These are phyloP conservation scores for Epinotia demarniana DNA, from an alignment of 2,888 invertebrate genomes.

Conservation along the genomic window DNA sequence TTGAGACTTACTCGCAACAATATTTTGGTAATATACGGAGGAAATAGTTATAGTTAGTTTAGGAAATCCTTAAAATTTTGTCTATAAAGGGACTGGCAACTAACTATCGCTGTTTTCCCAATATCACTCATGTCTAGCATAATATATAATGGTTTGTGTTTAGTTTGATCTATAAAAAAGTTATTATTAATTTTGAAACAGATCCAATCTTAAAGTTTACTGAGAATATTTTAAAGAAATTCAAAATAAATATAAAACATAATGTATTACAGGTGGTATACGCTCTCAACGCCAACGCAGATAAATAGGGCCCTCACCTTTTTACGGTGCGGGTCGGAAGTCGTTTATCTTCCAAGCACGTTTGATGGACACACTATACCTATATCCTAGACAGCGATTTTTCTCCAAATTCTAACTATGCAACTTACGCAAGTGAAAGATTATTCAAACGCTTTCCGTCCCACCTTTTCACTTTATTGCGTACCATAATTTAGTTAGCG, in stretches of 20 bases:
- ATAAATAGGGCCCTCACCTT: neutral
- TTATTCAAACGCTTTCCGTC: neutral
- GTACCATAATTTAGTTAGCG: constrained; percentile 12
- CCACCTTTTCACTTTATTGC: constrained; percentile 8
- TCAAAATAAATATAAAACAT: neutral
- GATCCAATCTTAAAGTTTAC: too few relatives aligned
- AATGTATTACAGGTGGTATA: neutral
- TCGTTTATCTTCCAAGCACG: constrained; percentile 5
- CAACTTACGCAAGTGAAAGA: neutral
- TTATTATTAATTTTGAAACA: too few relatives aligned
- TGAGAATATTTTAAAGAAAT: neutral
- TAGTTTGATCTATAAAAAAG: neutral
- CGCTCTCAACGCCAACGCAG: neutral
- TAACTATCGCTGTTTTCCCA: too few relatives aligned
- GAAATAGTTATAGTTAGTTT: too few relatives aligned
- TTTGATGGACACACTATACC: constrained; percentile 9
- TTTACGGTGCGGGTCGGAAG: constrained; percentile 12
- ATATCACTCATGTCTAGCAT: too few relatives aligned
- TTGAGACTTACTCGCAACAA: too few relatives aligned
- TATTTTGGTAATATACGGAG: too few relatives aligned
- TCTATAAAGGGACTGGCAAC: too few relatives aligned
- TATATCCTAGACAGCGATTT: constrained; percentile 2
- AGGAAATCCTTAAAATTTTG: too few relatives aligned
- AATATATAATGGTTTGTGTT: too few relatives aligned
- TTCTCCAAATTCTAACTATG: neutral